These are phyloP conservation scores for Seira musarum DNA, from an alignment of 2,888 invertebrate species.

Conservation along the genomic window DNA sequence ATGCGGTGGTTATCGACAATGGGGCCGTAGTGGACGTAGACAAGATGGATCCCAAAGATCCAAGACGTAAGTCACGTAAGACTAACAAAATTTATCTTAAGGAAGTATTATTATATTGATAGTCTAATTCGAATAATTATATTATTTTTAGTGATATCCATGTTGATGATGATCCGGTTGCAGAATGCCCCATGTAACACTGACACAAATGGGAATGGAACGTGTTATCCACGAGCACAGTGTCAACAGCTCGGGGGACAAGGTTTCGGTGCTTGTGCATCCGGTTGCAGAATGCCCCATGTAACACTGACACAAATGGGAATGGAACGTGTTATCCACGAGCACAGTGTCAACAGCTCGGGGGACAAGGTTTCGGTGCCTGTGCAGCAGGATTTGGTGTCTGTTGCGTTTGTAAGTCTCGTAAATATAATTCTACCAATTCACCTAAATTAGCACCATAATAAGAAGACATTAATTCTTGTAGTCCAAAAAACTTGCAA, in stretches of 20 bases:
- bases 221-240: conserved; percentile 82
- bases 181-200: conserved; percentile 84
- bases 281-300: conserved; percentile 84
- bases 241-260: conserved; percentile 82
- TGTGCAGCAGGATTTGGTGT: conserved; percentile 86
- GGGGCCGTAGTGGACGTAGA: conserved; percentile 41
- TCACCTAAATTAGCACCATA: no score
- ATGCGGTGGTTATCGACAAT: conserved; percentile 37
- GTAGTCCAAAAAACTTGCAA: conserved; percentile 69
- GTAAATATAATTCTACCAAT: no score
- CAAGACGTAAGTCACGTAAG: conserved; percentile 49
- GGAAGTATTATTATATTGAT: conserved; percentile 1
- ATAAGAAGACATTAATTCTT: no score
- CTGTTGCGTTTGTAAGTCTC: conserved; percentile 84
- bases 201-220: conserved; percentile 85
- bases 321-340: conserved; percentile 86
- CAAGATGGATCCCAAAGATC: conserved; percentile 50
- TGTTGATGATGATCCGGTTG: conserved; percentile 86
- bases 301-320: conserved; percentile 83
- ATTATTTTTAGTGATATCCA: conserved; percentile 79
- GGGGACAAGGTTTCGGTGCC: conserved; percentile 83
- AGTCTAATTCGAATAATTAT: conserved; percentile 9
- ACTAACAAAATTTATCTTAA: no score
- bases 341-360: conserved; percentile 80
- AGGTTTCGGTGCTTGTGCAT: conserved; percentile 85